Conservation (phyloP, 2,888 invertebrate genomes). For the Phymatocera aterrima region DNA sequence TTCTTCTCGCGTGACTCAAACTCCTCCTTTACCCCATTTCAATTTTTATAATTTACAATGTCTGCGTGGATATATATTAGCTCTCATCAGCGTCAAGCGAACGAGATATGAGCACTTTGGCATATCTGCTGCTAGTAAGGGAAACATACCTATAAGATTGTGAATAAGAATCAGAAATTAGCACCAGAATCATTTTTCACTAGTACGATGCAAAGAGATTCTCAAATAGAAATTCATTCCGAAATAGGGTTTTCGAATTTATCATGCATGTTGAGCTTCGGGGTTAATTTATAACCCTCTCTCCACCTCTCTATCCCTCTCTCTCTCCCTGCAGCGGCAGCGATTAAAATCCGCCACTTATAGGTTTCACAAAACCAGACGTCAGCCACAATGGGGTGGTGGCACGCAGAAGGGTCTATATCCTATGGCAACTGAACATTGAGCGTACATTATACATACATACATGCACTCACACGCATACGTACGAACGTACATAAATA, state of each 20-base stretch:
- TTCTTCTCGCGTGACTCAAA: no score
- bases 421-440: no score
- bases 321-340: conserved; percentile 54
- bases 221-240: no score
- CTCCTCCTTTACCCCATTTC: not conserved
- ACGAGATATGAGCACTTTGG: no score
- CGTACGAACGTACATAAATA: not conserved
- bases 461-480: not conserved
- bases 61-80: no score
- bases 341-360: conserved; percentile 66
- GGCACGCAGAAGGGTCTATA: not conserved
- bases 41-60: not conserved
- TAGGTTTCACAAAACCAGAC: conserved; percentile 59
- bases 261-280: conserved; percentile 40
- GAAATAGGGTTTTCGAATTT: not conserved
- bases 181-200: no score
- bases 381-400: conserved; percentile 43
- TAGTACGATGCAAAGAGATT: no score
- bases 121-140: no score
- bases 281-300: conserved; percentile 52
- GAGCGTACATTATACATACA: not conserved
- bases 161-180: no score
- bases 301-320: not conserved
- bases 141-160: no score
- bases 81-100: no score